Evolutionary conservation across 2,797 vertebrate genomes (phyloP).

Genomic region (Pogoniulus pusillus): DNA sequence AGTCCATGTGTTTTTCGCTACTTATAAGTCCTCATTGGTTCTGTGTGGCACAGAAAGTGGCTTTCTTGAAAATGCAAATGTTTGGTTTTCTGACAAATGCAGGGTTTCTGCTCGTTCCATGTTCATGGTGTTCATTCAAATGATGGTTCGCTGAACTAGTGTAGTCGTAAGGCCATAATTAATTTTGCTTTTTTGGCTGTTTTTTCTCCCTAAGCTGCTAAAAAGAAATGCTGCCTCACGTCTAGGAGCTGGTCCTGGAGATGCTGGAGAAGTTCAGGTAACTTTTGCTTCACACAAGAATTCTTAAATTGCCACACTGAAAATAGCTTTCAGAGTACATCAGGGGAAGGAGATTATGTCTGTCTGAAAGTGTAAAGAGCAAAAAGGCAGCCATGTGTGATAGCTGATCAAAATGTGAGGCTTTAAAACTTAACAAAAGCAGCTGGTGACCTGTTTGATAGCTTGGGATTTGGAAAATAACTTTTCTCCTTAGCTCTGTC

Average conservation of each 20-base stretch:
- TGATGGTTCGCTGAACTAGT: not conserved
- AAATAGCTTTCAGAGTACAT: not conserved
- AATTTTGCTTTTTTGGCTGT: not conserved
- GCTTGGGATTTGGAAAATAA: not conserved
- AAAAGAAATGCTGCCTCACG: constrained; percentile 92
- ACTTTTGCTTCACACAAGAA: not conserved
- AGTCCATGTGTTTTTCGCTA: not conserved
- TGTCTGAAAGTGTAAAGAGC: not conserved
- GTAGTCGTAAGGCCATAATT: not conserved
- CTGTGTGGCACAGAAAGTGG: not conserved
- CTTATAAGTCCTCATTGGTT: not conserved
- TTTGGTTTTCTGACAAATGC: not conserved
- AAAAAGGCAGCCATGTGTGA: not conserved
- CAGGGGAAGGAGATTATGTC: not conserved
- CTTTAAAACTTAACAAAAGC: not conserved
- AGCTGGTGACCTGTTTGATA: not conserved
- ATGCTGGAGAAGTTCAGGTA: constrained; percentile 94
- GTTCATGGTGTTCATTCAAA: not conserved
- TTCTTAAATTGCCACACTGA: not conserved
- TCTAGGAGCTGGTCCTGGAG: constrained; percentile 89
- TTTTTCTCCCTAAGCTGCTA: constrained; percentile 84
- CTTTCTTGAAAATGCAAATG: not conserved
- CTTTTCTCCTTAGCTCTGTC: not conserved
- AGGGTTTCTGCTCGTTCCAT: not conserved
- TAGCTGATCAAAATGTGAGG: not conserved